Base-by-base conservation (phyloP, 92 coral and sea anemone species). In the Palythoa grandiflora region DNA sequence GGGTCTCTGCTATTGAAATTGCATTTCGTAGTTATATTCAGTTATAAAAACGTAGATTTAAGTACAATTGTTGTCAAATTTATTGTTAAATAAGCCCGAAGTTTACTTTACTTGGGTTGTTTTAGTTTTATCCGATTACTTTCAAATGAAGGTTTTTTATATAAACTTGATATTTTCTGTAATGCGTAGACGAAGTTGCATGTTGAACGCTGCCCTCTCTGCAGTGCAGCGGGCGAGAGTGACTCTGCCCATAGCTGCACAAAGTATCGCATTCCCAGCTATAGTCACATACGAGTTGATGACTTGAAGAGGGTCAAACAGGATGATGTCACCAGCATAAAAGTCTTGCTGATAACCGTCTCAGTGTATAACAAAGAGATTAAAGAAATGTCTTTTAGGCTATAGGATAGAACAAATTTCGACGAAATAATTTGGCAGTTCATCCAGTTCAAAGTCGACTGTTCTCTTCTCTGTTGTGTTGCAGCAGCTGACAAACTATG, bases 281-380 rank as follows among this genome's bases (percentile, higher is more conserved):
- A 15, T 15, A 10, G 1, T 12, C 38, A 59, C 68, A 8, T 35
- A 52, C 40, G 53, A 63, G n/a, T 2, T 3, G 21, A 17, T 16
- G 70, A 60, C 11, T 66, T 63, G 84, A 59, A 65, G 20, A 50
- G 38, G 63, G 44, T 36, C 55, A 81, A 39, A 81, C 19, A 38
- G 75, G 16, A 57, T 81, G 76, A 81, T 81, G 86, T 81, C 86
- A 81, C 76, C 14, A 68, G 63, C 21, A 65, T 47, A 36, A 44
- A 51, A 81, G 6, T 44, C 6, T 81, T 16, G 86, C 75, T 81
- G 86, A 81, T 81, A 50, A 81, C 40, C 60, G 75, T 81, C 61
- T 65, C 86, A 68, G 55, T 81, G 37, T 44, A 50, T 17, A 6
- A 47, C 60, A 51, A 81, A 47, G 20, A 51, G 11, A 81, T 13